Evolutionary conservation across 2,888 invertebrate genomes (phyloP), one percentile per base, ranked within the genome.

Genomic region (Homarus gammarus): DNA sequence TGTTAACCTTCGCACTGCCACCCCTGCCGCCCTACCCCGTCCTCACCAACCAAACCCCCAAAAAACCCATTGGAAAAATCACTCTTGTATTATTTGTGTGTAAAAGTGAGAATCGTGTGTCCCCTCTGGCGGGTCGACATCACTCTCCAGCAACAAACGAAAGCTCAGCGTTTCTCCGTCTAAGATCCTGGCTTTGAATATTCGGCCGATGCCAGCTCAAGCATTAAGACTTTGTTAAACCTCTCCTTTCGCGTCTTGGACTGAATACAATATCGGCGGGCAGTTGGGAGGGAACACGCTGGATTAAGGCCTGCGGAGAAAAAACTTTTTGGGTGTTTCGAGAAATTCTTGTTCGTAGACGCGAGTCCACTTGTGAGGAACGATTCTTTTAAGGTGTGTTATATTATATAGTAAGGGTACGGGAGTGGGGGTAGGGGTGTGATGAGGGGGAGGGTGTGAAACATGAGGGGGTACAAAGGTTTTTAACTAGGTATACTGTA

Each of bases 161-260:
- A 49, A 70, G 38, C 81, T 81, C 81, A n/a, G 38, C 38, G 38
- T 33, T 33, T 51, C 31, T 22, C 31, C 79, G 31, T 38, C 61
- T 38, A 79, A 79, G 51, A 27, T 49, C 84, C 73, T 38, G 72
- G 84, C 87, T 87, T 64, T 87, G 87, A 87, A 87, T 87, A 87
- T 82, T 87, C 87, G 87, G 61, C 36, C 87, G 31, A 56, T 82
- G 81, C 44, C 82, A 87, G 82, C 75, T 87, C 82, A 82, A 82
- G 82, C 87, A 73, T 87, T 75, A 87, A 87, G 82, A 82, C 81
- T 82, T 87, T 81, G 87, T 87, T 87, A 87, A 87, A 87, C 87
- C 87, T 87, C 87, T 87, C 70, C 87, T 82, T 61, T 38, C 64
- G 86, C 49, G 87, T 82, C 82, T 75, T 27, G 31, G 73, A 38